phyloP scores from a whole-genome alignment of 2,113 vertebrate species.

The Nerophis ophidion region DNA sequence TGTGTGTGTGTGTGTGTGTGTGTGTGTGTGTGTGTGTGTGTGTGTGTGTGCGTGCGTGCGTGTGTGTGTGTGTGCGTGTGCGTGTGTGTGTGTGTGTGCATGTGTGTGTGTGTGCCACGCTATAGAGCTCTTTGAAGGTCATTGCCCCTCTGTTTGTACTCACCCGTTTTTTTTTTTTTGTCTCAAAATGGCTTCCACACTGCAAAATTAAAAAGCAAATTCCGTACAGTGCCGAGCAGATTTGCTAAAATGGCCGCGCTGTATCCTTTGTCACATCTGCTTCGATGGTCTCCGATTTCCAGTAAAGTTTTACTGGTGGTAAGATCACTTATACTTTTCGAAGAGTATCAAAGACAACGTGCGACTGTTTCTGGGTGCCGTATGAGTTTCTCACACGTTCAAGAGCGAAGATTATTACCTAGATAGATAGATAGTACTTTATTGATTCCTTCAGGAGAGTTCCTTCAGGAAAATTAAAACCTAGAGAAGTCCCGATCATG shows the following conservation, averaged over 20 bases:
- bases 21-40: constrained; percentile 16
- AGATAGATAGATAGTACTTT: too few relatives aligned
- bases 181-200: constrained; percentile 57
- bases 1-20: too few relatives aligned
- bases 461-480: too few relatives aligned
- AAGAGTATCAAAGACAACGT: background rate
- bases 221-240: constrained; percentile 18
- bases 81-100: constrained; percentile 8
- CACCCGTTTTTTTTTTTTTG: constrained; percentile 38
- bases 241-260: constrained; percentile 42
- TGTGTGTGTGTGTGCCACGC: constrained; percentile 32
- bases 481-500: too few relatives aligned
- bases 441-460: too few relatives aligned
- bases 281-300: background rate
- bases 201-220: constrained; percentile 39
- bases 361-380: too few relatives aligned
- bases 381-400: too few relatives aligned
- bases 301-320: background rate
- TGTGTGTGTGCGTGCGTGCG: background rate
- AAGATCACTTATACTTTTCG: background rate
- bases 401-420: too few relatives aligned
- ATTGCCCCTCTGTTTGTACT: constrained; percentile 43
- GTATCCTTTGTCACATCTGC: constrained; percentile 9
- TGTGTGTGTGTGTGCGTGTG: constrained; percentile 13
- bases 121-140: constrained; percentile 63